phyloP scores from a whole-genome alignment of 2,888 invertebrate genomes.

The Idaea biselata region DNA sequence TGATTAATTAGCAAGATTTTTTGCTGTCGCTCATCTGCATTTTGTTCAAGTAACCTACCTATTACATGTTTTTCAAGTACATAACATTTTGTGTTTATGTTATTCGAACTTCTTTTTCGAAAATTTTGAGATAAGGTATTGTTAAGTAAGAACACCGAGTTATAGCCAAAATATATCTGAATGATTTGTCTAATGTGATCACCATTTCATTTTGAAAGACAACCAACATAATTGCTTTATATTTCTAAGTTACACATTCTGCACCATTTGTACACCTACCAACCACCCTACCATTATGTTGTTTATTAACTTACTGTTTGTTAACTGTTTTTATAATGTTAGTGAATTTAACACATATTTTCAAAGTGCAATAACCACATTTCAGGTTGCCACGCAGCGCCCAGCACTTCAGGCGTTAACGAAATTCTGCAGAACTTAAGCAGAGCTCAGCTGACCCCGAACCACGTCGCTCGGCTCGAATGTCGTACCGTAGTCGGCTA shows the following conservation, averaged over 20 bases:
- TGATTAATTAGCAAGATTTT: too few relatives aligned
- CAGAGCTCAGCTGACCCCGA: slow-evolving; percentile 63
- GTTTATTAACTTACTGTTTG: not conserved
- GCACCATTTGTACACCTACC: not conserved
- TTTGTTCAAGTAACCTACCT: too few relatives aligned
- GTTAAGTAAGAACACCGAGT: not conserved
- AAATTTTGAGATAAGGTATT: too few relatives aligned
- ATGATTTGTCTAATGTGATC: not conserved
- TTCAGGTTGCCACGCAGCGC: slow-evolving; percentile 68
- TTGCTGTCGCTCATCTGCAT: too few relatives aligned
- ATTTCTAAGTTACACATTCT: not conserved
- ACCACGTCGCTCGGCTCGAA: slow-evolving; percentile 80
- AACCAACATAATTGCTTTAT: not conserved
- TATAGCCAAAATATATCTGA: not conserved
- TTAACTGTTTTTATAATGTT: not conserved
- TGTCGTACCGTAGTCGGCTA: slow-evolving; percentile 95
- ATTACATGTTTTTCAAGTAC: too few relatives aligned
- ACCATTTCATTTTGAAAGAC: not conserved
- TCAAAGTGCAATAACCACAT: slow-evolving; percentile 9
- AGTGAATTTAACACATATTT: not conserved
- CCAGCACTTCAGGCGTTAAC: slow-evolving; percentile 68
- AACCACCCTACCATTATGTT: too few relatives aligned
- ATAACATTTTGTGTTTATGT: too few relatives aligned
- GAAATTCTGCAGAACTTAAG: slow-evolving; percentile 68
- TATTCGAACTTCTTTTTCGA: too few relatives aligned